Evolutionary conservation across 2,797 vertebrate species (phyloP), one percentile per base, ranked within the genome.

Genomic region (Falco columbarius): DNA sequence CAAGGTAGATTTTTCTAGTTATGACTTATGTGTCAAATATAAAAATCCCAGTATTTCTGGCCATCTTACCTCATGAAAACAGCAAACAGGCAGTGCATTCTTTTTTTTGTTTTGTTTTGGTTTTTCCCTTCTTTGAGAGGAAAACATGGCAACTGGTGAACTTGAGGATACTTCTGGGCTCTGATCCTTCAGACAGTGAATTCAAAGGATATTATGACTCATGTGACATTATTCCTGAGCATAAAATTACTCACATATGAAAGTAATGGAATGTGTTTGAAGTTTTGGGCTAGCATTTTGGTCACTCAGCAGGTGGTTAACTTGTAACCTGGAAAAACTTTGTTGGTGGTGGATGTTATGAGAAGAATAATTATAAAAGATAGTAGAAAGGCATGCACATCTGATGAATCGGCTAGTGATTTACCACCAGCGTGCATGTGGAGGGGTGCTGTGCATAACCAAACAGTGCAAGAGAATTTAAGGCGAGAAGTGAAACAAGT

Each of bases 191-290:
- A 97, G 93, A 97, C 83, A 77, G 82, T 74, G 86, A 97, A 96
- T 92, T 97, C 96, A 96, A 92, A 96, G 90, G 94, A 76, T 94
- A 62, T 87, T 89, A 93, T 97, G 94, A 97, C 96, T 97, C 95
- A 97, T 97, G 83, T 93, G 90, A 91, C 93, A 97, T 95, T 96
- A 95, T 96, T 95, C 81, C 72, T 73, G 79, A 89, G 84, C 92
- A 91, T 85, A 96, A 93, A 97, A 96, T 96, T 93, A 96, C 92
- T 97, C 90, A 77, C 86, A 95, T 97, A 93, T 95, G 92, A 96
- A 97, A 97, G 93, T 89, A 92, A 89, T 95, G 94, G 94, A 93
- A 97, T 92, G 89, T 91, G 74, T 97, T 97, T 97, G 97, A 96
- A 95, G 92, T 96, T 81, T 87, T 81, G 84, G 89, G 89, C 86